phyloP scores from a whole-genome alignment of 1,140 invertebrate genomes.

The Eueides isabella region DNA sequence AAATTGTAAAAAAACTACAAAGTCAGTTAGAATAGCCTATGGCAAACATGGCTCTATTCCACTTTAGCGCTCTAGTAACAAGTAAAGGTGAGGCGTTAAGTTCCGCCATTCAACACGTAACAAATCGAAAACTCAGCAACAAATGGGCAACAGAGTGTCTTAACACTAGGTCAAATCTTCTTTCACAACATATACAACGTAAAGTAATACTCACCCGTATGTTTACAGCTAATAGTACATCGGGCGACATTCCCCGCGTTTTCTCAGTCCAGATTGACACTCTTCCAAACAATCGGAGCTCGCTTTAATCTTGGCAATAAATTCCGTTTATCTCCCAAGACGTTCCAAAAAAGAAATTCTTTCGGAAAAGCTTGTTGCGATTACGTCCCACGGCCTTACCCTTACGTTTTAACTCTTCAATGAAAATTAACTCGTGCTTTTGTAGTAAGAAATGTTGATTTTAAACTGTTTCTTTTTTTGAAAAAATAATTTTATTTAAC shows the following conservation, averaged over 20 bases:
- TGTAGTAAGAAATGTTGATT: background rate
- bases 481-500: no score
- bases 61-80: no score
- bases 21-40: no score
- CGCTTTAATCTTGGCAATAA: conserved; percentile 70
- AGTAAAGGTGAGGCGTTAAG: no score
- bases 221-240: conserved; percentile 35
- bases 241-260: conserved; percentile 52
- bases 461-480: background rate
- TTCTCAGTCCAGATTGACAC: conserved; percentile 61
- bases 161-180: no score
- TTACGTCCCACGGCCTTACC: conserved; percentile 40
- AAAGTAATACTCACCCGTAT: background rate
- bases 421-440: conserved; percentile 8
- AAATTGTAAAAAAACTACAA: no score
- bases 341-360: conserved; percentile 52
- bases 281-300: conserved; percentile 59
- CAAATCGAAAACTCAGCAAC: background rate
- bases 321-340: conserved; percentile 70
- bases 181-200: no score
- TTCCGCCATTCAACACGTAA: no score
- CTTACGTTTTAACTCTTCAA: conserved; percentile 19
- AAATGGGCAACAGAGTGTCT: no score
- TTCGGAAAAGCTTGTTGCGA: conserved; percentile 56
- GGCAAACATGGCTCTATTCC: no score